Base-by-base conservation (phyloP, 2,888 invertebrate species). In the Neocrepidodera transversa region DNA sequence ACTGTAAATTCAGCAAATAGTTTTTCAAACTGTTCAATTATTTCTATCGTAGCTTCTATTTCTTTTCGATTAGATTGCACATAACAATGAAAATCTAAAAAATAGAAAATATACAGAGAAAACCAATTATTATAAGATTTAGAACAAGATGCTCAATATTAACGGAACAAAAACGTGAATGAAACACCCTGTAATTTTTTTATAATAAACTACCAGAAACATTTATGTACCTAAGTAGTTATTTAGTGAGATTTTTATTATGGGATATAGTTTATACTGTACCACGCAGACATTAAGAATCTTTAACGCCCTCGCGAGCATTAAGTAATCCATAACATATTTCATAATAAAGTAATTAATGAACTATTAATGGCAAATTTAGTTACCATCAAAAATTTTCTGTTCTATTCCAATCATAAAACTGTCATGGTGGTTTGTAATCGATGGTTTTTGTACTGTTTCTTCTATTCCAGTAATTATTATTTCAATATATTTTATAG, bases 11-110 rank as follows among this genome's bases (percentile, higher is more conserved):
- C 17, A 14, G 26, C 51, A 16, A 51, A 51, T 7, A 40, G 40
- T 30, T 51, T 10, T 17, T 51, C 51, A 1, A 51, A 26, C n/a
- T 51, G 51, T 51, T 40, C 16, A 10, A 51, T 51, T 20, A 26
- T 10, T 1, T 51, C 18, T 17, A 51, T 11, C 3, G 40, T 26
- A 7, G n/a, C 5, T 28, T 42, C 28, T 1, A 40, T 40, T 40
- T 28, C 51, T 16, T 18, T 20, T 28, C 28, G 23, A 40, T 26
- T 40, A 7, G 17, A 51, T 26, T 51, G 18, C 6, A 28, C 40
- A 7, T 40, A 23, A 2, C 11, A 16, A 11, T 51, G 17, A 18
- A 40, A 40, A 40, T 14, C 51, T 51, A 26, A 16, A 51, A 40
- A 8, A 23, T 5, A 23, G 23, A 43, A 6, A 42, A 10, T 8